phyloP scores from a whole-genome alignment of 2,888 invertebrate species.

The Lomographa bimaculata region DNA sequence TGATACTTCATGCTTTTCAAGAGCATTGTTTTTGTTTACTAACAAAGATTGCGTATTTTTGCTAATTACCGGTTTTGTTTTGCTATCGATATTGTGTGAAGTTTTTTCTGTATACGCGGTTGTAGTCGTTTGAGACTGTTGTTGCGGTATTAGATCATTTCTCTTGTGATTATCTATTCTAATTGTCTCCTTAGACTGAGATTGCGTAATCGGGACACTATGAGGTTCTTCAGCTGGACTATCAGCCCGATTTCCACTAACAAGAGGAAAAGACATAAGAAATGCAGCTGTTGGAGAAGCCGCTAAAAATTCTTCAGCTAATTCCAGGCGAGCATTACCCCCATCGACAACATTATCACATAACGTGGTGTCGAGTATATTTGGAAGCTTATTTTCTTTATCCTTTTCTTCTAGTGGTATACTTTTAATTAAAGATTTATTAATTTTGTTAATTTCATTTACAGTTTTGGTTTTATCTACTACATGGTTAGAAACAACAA shows the following conservation, averaged over 20 bases:
- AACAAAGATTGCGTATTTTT: conserved; percentile 34
- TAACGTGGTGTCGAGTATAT: conserved; percentile 65
- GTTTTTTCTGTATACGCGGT: conserved; percentile 55
- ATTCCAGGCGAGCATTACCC: conserved; percentile 83
- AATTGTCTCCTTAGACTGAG: too few species aligned
- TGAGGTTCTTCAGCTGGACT: conserved; percentile 72
- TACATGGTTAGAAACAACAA: conserved; percentile 24
- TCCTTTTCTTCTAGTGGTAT: conserved; percentile 48
- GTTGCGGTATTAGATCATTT: conserved; percentile 46
- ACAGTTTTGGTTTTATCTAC: conserved; percentile 28
- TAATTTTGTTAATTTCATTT: conserved; percentile 37
- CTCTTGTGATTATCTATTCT: too few species aligned
- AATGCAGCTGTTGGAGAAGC: conserved; percentile 91
- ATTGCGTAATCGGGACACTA: conserved; percentile 37
- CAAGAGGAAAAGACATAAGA: conserved; percentile 89
- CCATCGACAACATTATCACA: conserved; percentile 74
- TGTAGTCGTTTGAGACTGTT: conserved; percentile 21
- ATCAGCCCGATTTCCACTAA: conserved; percentile 82
- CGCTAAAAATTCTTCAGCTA: conserved; percentile 79
- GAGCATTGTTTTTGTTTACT: conserved; percentile 48
- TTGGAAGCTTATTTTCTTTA: conserved; percentile 65
- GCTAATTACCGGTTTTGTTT: conserved; percentile 39
- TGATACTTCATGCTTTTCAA: conserved; percentile 51
- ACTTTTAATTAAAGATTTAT: conserved; percentile 43
- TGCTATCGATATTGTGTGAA: conserved; percentile 37